These are phyloP conservation scores for Florisuga fusca DNA, from an alignment of 2,797 vertebrate species.

Conservation along the genomic window DNA sequence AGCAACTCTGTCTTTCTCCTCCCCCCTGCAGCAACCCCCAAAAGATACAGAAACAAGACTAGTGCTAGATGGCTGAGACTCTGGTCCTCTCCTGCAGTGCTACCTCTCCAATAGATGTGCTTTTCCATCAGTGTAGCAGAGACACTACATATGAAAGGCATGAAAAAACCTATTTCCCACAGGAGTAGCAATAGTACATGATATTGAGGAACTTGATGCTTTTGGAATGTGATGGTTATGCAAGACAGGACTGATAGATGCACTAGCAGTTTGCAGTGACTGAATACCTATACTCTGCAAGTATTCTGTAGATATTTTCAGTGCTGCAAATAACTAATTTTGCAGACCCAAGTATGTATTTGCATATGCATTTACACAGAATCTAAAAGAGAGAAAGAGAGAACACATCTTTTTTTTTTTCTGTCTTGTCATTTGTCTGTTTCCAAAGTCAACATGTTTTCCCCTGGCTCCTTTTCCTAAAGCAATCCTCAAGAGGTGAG, in stretches of 20 bases:
- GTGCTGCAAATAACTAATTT: background rate
- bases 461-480: background rate
- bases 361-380: background rate
- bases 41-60: background rate
- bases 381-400: background rate
- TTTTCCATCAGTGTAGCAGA: background rate
- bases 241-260: background rate
- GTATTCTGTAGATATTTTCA: background rate
- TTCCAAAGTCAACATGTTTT: background rate
- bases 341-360: background rate
- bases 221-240: background rate
- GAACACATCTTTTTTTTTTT: background rate
- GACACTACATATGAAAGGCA: background rate
- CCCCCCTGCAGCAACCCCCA: too few species aligned
- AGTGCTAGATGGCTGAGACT: background rate
- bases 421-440: background rate
- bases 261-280: background rate
- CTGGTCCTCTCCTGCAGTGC: accelerated
- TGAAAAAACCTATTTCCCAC: background rate
- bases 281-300: background rate
- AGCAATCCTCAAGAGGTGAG: accelerated
- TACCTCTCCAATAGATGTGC: background rate
- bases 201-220: background rate
- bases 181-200: background rate
- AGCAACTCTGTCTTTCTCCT: too few species aligned